phyloP scores from a whole-genome alignment of 37 sponge, comb jelly and placozoan genomes.

The Beroe ovata region DNA sequence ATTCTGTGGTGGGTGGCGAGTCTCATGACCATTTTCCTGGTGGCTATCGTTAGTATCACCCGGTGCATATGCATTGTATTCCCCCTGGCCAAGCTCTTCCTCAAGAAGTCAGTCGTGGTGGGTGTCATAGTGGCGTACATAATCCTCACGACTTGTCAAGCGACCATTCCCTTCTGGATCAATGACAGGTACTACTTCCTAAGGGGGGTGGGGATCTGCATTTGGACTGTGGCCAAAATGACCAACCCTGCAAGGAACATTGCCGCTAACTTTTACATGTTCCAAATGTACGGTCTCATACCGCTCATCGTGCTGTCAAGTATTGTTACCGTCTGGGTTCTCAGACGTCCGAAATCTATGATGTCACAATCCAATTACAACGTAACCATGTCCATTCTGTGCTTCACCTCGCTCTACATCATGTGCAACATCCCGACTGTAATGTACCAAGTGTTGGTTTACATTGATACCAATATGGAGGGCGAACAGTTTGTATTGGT shows the following conservation, averaged over 20 bases:
- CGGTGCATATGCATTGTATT: constrained; percentile 16
- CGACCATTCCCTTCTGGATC: neutral
- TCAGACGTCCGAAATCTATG: neutral
- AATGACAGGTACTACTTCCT: neutral
- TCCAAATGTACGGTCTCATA: neutral
- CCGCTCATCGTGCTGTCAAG: neutral
- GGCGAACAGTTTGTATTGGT: neutral
- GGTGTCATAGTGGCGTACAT: neutral
- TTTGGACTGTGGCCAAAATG: neutral
- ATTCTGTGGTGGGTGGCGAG: neutral
- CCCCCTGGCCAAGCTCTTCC: constrained; percentile 14
- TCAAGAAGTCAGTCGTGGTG: neutral
- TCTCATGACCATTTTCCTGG: constrained; percentile 21
- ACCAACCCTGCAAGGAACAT: neutral
- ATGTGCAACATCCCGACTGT: neutral
- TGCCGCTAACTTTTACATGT: neutral
- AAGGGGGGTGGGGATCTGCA: neutral
- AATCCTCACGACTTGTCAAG: neutral
- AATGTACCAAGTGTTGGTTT: neutral
- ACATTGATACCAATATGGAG: neutral
- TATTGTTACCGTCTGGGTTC: neutral
- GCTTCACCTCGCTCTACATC: constrained; percentile 20
- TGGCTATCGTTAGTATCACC: constrained; percentile 24
- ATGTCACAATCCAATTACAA: neutral
- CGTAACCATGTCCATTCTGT: constrained; percentile 1